phyloP scores from a whole-genome alignment of 1,140 invertebrate species.

The Pseudoatta argentina region DNA sequence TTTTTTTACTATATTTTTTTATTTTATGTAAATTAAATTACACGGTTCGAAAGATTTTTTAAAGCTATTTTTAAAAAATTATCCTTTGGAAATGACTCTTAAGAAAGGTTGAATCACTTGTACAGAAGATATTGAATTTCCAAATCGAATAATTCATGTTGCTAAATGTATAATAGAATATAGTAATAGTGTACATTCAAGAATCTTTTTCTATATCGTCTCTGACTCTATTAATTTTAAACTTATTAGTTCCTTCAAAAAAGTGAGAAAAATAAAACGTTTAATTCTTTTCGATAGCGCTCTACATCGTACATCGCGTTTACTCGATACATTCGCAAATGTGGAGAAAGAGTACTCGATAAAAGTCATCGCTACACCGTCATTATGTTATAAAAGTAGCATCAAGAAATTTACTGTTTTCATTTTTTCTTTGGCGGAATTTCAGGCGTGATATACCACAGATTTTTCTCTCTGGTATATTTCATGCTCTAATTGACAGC shows the following conservation, averaged over 20 bases:
- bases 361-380: constrained; percentile 59
- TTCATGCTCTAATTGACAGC: constrained; percentile 27
- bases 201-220: neutral
- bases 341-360: constrained; percentile 71
- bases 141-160: neutral
- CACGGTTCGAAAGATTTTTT: no score
- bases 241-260: neutral
- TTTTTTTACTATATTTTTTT: no score
- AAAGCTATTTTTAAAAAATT: no score
- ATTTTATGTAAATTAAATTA: no score
- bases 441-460: constrained; percentile 28
- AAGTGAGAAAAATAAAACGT: neutral
- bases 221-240: constrained; percentile 33
- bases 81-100: no score
- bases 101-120: no score
- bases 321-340: constrained; percentile 26
- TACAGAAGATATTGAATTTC: no score
- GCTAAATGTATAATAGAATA: neutral
- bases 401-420: constrained; percentile 50
- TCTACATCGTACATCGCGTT: neutral
- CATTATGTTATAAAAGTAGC: constrained; percentile 72
- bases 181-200: neutral
- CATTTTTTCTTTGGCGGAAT: constrained; percentile 22
- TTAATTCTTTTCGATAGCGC: neutral
- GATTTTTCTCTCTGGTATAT: constrained; percentile 29